Percentiles rank a stretch among this genome's conserved stretches.
Conservation (phyloP, 1,140 invertebrate species). For the Brachionus manjavacas region DNA sequence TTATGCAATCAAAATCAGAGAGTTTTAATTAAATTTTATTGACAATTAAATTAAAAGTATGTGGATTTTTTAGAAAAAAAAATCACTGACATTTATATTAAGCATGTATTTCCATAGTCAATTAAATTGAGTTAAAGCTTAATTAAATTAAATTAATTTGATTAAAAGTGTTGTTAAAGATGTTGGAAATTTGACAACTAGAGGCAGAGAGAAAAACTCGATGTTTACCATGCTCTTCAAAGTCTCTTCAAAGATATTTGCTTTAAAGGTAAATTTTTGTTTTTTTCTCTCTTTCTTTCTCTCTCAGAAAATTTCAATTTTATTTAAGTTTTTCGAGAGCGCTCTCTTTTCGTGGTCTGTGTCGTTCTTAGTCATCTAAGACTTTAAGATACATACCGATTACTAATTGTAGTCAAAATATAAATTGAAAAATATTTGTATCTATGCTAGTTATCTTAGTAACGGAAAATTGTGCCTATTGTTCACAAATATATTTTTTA, state of each 20-base stretch:
- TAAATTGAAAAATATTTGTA: slow-evolving; percentile 32
- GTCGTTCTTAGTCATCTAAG: background rate
- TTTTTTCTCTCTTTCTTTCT: background rate
- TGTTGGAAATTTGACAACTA: background rate
- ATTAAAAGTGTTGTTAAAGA: background rate
- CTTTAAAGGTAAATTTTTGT: background rate
- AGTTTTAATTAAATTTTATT: background rate
- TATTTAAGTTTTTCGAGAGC: background rate
- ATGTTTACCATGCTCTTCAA: background rate
- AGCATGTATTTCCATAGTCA: background rate
- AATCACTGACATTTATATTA: background rate
- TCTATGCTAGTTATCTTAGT: slow-evolving; percentile 35
- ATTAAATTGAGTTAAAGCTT: background rate
- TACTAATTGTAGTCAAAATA: slow-evolving; percentile 22
- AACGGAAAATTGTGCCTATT: background rate
- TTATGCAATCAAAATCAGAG: background rate
- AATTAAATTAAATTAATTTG: background rate
- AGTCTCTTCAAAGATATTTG: background rate
- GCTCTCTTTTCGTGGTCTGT: background rate
- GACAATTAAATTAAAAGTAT: background rate
- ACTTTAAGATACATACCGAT: background rate
- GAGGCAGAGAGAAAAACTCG: background rate
- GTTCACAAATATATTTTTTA: background rate
- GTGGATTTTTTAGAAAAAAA: background rate
- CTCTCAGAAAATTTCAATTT: background rate